phyloP scores from a whole-genome alignment of 1,140 invertebrate genomes.

The Bilobella aurantiaca region DNA sequence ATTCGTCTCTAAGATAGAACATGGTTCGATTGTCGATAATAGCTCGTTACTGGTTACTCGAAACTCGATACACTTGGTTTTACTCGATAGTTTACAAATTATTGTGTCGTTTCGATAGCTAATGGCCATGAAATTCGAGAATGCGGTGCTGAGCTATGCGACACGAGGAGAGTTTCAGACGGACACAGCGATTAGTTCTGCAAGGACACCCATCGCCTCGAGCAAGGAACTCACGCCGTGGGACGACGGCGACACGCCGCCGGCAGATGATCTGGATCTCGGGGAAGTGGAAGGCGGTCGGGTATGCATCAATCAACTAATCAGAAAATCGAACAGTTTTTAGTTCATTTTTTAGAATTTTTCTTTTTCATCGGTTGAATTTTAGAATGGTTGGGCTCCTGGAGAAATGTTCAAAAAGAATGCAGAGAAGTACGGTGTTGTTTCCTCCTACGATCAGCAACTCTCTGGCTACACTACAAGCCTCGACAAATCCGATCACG shows the following conservation, averaged over 20 bases:
- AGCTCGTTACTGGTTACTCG: too few relatives aligned
- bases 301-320: background rate
- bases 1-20: too few relatives aligned
- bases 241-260: slow-evolving; percentile 59
- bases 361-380: too few relatives aligned
- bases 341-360: slow-evolving; percentile 9
- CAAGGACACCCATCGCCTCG: slow-evolving; percentile 48
- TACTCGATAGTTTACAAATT: too few relatives aligned
- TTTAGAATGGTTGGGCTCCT: slow-evolving; percentile 78
- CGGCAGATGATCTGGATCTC: slow-evolving; percentile 47
- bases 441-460: slow-evolving; percentile 74
- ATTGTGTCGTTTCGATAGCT: too few relatives aligned
- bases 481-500: slow-evolving; percentile 68
- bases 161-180: slow-evolving; percentile 48
- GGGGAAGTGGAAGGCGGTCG: slow-evolving; percentile 51
- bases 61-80: too few relatives aligned
- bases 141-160: slow-evolving; percentile 28
- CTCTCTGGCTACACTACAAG: slow-evolving; percentile 76
- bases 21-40: too few relatives aligned
- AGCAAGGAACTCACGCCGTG: slow-evolving; percentile 81
- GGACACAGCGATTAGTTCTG: slow-evolving; percentile 64
- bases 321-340: too few relatives aligned
- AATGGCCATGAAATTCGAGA: slow-evolving; percentile 21
- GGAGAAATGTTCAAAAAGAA: slow-evolving; percentile 91
- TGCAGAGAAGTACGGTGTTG: slow-evolving; percentile 77